Evolutionary conservation across 2,888 invertebrate species (phyloP).

Genomic region (Philonicus albiceps): DNA sequence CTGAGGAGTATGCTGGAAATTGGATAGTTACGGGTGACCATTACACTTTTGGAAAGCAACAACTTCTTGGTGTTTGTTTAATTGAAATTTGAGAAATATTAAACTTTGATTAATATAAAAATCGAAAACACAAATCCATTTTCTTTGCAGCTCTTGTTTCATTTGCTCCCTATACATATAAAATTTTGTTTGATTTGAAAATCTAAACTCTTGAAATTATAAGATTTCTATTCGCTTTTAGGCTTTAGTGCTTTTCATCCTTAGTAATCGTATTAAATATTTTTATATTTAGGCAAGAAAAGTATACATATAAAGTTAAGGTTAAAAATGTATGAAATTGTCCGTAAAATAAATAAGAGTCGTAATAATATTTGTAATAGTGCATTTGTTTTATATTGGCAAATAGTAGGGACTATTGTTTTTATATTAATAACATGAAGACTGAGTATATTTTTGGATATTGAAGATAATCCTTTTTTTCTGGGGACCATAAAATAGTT

Average conservation of each 20-base stretch:
- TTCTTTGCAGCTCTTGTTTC: not conserved
- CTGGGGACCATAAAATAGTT: no score
- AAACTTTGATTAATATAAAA: not conserved
- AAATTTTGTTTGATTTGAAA: not conserved
- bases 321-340: not conserved
- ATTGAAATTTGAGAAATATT: not conserved
- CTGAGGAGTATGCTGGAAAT: not conserved
- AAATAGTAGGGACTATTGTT: no score
- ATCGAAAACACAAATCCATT: not conserved
- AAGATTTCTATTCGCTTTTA: not conserved
- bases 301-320: not conserved
- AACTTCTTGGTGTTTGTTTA: not conserved
- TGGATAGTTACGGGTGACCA: not conserved
- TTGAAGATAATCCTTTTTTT: not conserved
- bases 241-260: not conserved
- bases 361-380: no score
- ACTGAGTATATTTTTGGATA: no score
- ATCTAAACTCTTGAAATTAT: not conserved
- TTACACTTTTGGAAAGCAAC: not conserved
- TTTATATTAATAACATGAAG: no score
- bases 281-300: not conserved
- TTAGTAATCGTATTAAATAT: not conserved
- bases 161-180: not conserved
- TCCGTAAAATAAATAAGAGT: not conserved
- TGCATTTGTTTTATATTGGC: no score